phyloP scores from a whole-genome alignment of 2,888 invertebrate species.

The Frankliniella intonsa region DNA sequence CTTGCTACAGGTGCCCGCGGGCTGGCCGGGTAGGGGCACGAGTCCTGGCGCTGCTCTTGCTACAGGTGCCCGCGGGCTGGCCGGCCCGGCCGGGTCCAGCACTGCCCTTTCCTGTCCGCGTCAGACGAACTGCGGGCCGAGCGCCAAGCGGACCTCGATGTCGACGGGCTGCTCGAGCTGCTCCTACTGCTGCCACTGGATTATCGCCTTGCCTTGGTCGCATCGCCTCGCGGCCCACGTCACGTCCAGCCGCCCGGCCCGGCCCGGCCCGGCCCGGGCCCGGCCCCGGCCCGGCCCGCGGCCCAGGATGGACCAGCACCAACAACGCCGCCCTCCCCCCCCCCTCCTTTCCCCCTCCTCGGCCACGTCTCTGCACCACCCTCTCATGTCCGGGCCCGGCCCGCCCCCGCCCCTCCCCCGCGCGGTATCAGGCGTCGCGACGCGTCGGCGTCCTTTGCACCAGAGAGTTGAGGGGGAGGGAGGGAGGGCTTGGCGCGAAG shows the following conservation, averaged over 20 bases:
- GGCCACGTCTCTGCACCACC: neutral
- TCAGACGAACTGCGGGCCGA: too few species aligned
- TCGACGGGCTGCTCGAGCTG: neutral
- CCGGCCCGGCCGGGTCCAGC: neutral
- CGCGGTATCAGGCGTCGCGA: neutral
- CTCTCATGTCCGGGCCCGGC: neutral
- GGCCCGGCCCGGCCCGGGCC: neutral
- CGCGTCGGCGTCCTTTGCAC: neutral
- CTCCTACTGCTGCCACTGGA: conserved; percentile 21
- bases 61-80: neutral
- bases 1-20: too few species aligned
- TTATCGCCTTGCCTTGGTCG: neutral
- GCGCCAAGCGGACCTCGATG: neutral
- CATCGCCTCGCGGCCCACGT: neutral
- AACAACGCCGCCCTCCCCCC: neutral
- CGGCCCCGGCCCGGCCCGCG: neutral
- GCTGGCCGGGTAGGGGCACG: too few species aligned
- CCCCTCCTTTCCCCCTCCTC: neutral
- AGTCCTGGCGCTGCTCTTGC: too few species aligned
- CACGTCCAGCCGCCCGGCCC: too few species aligned
- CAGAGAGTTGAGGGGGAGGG: neutral
- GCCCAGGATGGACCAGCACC: neutral
- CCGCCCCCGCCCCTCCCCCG: neutral
- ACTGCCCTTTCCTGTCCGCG: too few species aligned
- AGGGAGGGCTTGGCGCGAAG: neutral